Evolutionary conservation across 2,797 vertebrate species (phyloP).

Genomic region (Gephyroberyx darwinii): DNA sequence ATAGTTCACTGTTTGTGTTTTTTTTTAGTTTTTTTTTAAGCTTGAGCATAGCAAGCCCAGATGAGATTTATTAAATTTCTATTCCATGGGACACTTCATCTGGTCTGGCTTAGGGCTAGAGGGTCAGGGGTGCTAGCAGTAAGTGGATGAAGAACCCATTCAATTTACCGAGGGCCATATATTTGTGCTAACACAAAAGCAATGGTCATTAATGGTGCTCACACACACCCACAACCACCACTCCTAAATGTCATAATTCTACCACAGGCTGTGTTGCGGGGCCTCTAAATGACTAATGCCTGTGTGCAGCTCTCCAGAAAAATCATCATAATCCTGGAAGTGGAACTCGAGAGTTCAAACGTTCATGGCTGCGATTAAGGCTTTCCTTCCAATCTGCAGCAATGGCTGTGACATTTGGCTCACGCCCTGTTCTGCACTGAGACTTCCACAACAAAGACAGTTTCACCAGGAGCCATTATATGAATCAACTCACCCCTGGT

Average conservation of each 20-base stretch:
- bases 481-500: slow-evolving; percentile 62
- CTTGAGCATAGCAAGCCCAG: slow-evolving; percentile 45
- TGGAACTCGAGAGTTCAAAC: slow-evolving; percentile 68
- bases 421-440: slow-evolving; percentile 44
- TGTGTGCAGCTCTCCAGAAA: slow-evolving; percentile 52
- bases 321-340: slow-evolving; percentile 56
- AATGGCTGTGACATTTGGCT: slow-evolving; percentile 63
- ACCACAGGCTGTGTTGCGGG: slow-evolving; percentile 23
- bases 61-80: slow-evolving; percentile 78
- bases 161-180: slow-evolving; percentile 59
- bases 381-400: slow-evolving; percentile 31
- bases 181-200: slow-evolving; percentile 58
- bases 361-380: slow-evolving; percentile 71
- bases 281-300: slow-evolving; percentile 50
- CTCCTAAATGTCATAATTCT: slow-evolving; percentile 54
- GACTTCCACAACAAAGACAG: slow-evolving; percentile 54
- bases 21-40: slow-evolving; percentile 55
- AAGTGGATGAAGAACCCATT: slow-evolving; percentile 69
- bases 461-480: slow-evolving; percentile 59
- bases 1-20: slow-evolving; percentile 38
- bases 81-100: slow-evolving; percentile 74
- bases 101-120: slow-evolving; percentile 54
- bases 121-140: slow-evolving; percentile 59
- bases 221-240: slow-evolving; percentile 38
- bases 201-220: slow-evolving; percentile 63